A percentile compares a stretch with the other conserved stretches of the same genome.
phyloP scores from a whole-genome alignment of 1,140 invertebrate genomes.

The Conus betulinus region DNA sequence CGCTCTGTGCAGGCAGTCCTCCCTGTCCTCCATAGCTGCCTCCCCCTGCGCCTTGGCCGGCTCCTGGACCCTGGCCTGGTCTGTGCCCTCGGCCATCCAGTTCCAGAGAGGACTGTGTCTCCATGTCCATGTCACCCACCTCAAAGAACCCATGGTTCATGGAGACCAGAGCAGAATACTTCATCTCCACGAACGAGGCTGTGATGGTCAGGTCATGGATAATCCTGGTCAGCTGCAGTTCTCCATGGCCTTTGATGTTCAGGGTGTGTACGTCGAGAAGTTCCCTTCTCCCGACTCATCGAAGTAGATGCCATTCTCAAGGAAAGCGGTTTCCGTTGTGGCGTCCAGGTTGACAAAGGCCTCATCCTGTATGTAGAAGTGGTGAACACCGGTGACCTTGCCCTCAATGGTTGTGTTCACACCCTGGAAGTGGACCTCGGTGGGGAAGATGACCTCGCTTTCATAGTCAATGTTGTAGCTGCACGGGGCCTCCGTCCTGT shows the following conservation, averaged over 20 bases:
- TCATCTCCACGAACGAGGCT: slow-evolving; percentile 61
- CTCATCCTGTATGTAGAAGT: slow-evolving; percentile 61
- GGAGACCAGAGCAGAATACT: slow-evolving; percentile 54
- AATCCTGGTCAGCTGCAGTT: slow-evolving; percentile 57
- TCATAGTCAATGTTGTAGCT: slow-evolving; percentile 65
- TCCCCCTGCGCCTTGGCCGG: slow-evolving; percentile 45
- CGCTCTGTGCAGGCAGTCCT: slow-evolving; percentile 39
- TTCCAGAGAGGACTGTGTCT: slow-evolving; percentile 55
- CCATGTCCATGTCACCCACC: slow-evolving; percentile 62
- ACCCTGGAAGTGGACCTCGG: slow-evolving; percentile 66
- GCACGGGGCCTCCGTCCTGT: slow-evolving; percentile 65
- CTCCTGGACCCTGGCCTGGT: slow-evolving; percentile 49
- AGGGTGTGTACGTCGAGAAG: slow-evolving; percentile 60
- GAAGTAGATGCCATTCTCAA: slow-evolving; percentile 57
- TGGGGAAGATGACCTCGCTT: slow-evolving; percentile 64
- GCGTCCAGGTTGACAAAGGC: slow-evolving; percentile 52
- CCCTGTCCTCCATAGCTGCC: slow-evolving; percentile 63
- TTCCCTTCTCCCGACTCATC: slow-evolving; percentile 59
- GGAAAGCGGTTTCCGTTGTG: slow-evolving; percentile 61
- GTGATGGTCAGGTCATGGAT: slow-evolving; percentile 55
- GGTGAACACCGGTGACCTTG: slow-evolving; percentile 63
- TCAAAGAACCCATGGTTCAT: slow-evolving; percentile 66
- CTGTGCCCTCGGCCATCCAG: slow-evolving; percentile 53
- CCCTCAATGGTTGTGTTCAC: slow-evolving; percentile 60
- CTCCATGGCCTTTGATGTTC: slow-evolving; percentile 55